These are phyloP conservation scores for Pristiophorus japonicus DNA, from an alignment of 2,113 vertebrate genomes.

Conservation along the genomic window DNA sequence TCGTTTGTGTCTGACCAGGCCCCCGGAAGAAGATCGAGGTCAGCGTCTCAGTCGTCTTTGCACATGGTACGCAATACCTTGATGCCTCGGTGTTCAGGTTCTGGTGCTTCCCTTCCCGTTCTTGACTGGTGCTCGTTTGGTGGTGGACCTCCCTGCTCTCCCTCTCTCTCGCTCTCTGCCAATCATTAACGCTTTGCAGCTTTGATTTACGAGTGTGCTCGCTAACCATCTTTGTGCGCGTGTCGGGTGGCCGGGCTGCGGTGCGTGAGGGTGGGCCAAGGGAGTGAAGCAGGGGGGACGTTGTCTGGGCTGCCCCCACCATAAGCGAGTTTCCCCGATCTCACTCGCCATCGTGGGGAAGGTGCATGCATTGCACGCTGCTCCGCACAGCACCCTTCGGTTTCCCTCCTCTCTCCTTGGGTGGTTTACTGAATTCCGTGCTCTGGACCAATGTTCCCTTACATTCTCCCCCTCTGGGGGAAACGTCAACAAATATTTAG, in stretches of 20 bases:
- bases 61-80: slow-evolving; percentile 55
- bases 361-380: background rate
- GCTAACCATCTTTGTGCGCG: background rate
- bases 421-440: background rate
- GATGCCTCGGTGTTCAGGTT: background rate
- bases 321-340: background rate
- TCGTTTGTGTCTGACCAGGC: slow-evolving; percentile 51
- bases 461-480: background rate
- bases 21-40: slow-evolving; percentile 60
- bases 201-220: background rate
- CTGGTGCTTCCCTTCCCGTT: slow-evolving; percentile 6
- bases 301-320: background rate
- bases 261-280: background rate
- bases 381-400: too few relatives aligned
- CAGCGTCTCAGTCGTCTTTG: slow-evolving; percentile 70
- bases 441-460: background rate
- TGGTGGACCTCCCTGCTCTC: background rate
- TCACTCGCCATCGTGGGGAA: background rate
- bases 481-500: background rate
- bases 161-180: background rate
- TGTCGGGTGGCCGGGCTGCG: background rate
- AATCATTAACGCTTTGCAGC: background rate
- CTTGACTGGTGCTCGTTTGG: background rate
- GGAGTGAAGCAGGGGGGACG: background rate
- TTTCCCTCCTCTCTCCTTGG: too few relatives aligned